A percentile compares a stretch with the other conserved stretches of the same genome.
Evolutionary conservation across 2,113 vertebrate genomes (phyloP).

Genomic region (Mystacornis crossleyi): DNA sequence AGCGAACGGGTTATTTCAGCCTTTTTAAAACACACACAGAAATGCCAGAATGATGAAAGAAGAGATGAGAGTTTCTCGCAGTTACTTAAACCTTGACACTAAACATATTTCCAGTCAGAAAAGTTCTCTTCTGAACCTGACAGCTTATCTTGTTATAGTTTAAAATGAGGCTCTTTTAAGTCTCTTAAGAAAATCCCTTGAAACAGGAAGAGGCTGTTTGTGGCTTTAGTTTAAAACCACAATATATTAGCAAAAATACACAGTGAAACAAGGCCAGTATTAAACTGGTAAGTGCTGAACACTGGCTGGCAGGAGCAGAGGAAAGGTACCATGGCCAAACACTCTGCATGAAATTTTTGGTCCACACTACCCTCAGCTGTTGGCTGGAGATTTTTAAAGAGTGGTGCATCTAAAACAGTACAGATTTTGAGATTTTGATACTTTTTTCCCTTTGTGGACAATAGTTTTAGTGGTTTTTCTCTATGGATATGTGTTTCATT

Average conservation of each 20-base stretch:
- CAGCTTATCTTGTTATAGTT: slow-evolving; percentile 55
- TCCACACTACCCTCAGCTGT: background rate
- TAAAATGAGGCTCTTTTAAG: slow-evolving; percentile 48
- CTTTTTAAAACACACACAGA: slow-evolving; percentile 8
- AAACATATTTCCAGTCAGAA: slow-evolving; percentile 34
- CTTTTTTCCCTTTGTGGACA: background rate
- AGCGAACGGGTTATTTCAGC: slow-evolving; percentile 15
- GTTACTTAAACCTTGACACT: slow-evolving; percentile 42
- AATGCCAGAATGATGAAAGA: slow-evolving; percentile 40
- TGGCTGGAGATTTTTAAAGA: background rate
- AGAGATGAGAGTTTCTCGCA: slow-evolving; percentile 34
- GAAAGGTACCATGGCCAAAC: background rate
- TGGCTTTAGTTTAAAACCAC: slow-evolving; percentile 51
- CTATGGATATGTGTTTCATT: background rate
- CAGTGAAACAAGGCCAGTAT: background rate
- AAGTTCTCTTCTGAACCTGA: slow-evolving; percentile 37
- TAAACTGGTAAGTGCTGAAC: background rate
- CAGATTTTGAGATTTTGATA: background rate
- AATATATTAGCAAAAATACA: slow-evolving; percentile 34
- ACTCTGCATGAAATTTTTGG: background rate
- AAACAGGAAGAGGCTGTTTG: slow-evolving; percentile 38
- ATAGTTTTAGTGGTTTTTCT: background rate
- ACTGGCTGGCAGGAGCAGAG: background rate
- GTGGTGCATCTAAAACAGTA: background rate
- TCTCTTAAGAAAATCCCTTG: background rate